A percentile compares a stretch with the other conserved stretches of the same genome.
Conservation (phyloP, 2,888 invertebrate species). For the Acheta domesticus region DNA sequence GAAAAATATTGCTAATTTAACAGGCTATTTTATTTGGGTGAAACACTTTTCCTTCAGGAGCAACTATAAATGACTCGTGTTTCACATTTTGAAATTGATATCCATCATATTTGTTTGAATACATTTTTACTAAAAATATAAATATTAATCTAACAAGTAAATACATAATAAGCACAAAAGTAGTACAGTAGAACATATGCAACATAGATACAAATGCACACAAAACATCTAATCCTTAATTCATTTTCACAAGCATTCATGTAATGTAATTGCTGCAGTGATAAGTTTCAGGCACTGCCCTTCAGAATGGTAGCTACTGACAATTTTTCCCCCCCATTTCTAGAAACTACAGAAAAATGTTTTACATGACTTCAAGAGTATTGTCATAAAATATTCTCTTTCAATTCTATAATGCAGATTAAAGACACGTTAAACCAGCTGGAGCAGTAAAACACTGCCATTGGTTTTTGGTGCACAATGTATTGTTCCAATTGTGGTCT, state of each 20-base stretch:
- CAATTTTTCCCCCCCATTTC: not conserved
- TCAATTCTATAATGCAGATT: conserved; percentile 18
- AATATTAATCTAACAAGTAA: not conserved
- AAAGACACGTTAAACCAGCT: not conserved
- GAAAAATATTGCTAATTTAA: too few species aligned
- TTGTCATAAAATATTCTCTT: conserved; percentile 18
- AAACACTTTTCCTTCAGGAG: too few species aligned
- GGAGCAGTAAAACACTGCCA: not conserved
- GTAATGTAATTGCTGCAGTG: not conserved
- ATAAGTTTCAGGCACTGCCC: not conserved
- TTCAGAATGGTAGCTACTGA: not conserved
- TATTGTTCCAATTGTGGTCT: not conserved
- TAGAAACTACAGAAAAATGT: not conserved
- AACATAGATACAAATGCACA: not conserved
- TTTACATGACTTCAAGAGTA: conserved; percentile 3
- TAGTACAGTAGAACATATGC: not conserved
- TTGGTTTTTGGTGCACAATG: not conserved
- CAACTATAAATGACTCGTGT: too few species aligned
- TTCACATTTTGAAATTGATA: too few species aligned
- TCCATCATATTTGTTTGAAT: too few species aligned
- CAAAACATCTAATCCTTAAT: not conserved
- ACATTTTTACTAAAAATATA: not conserved
- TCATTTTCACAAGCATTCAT: not conserved
- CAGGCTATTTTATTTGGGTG: too few species aligned
- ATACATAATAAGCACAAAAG: not conserved